Evolutionary conservation across 2,113 vertebrate genomes (phyloP).

Genomic region (Platycercus adscitus): DNA sequence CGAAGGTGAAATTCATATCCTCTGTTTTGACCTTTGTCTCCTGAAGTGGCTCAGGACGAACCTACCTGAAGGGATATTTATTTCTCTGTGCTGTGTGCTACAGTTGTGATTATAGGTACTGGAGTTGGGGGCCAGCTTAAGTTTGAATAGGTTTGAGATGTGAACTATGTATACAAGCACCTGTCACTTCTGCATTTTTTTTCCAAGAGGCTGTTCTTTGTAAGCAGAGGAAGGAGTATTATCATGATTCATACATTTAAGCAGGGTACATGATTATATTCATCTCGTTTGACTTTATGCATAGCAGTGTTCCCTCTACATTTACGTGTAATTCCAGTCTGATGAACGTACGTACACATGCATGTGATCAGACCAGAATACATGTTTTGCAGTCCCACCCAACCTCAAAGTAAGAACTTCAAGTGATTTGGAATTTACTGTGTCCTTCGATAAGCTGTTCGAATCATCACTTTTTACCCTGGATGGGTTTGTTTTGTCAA

Average conservation of each 20-base stretch:
- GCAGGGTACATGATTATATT: background rate
- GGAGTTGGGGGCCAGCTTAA: background rate
- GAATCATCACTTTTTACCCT: background rate
- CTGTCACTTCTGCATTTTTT: background rate
- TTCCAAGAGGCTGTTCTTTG: background rate
- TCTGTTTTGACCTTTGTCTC: background rate
- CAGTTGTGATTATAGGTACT: background rate
- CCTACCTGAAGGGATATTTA: background rate
- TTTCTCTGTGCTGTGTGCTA: background rate
- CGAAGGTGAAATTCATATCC: background rate
- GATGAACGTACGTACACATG: rapidly evolving
- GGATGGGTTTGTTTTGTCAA: background rate
- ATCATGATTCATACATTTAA: background rate
- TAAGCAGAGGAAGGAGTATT: background rate
- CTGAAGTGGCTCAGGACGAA: background rate
- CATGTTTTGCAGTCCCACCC: background rate
- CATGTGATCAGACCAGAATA: background rate
- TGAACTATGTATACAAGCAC: background rate
- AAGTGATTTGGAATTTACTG: background rate
- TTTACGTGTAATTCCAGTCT: background rate
- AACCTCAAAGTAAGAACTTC: background rate
- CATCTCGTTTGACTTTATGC: background rate
- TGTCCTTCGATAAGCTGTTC: background rate
- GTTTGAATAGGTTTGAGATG: background rate
- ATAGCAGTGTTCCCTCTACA: background rate